A percentile compares a stretch with the other conserved stretches of the same genome.
Conservation (phyloP, 2,113 vertebrate genomes). For the Canis aureus region DNA sequence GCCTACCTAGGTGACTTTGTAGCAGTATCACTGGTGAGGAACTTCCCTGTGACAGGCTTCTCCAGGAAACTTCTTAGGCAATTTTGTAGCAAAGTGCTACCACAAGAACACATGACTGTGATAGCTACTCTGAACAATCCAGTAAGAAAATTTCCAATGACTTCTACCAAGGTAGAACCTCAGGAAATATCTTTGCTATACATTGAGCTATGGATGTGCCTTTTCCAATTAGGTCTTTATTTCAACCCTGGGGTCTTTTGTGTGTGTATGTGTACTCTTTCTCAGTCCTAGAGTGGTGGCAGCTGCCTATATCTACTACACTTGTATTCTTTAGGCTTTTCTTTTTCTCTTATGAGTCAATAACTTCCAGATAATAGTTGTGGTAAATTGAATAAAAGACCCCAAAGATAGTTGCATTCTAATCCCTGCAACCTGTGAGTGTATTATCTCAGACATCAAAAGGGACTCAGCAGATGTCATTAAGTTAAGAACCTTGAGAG, state of each 20-base stretch:
- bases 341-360: background rate
- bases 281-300: background rate
- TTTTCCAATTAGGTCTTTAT: background rate
- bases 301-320: background rate
- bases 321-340: background rate
- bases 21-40: background rate
- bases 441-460: background rate
- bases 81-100: background rate
- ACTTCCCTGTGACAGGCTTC: background rate
- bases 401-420: background rate
- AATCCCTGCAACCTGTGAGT: background rate
- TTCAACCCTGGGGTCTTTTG: background rate
- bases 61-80: background rate
- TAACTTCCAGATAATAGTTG: background rate
- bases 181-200: background rate
- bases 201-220: background rate
- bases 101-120: background rate
- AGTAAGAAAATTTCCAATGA: background rate
- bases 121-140: background rate
- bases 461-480: background rate
- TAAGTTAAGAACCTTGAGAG: background rate
- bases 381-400: background rate
- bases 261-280: background rate
- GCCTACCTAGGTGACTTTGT: background rate
- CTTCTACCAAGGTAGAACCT: background rate